phyloP scores from a whole-genome alignment of 1,140 invertebrate genomes.

The Cephus cinctus region DNA sequence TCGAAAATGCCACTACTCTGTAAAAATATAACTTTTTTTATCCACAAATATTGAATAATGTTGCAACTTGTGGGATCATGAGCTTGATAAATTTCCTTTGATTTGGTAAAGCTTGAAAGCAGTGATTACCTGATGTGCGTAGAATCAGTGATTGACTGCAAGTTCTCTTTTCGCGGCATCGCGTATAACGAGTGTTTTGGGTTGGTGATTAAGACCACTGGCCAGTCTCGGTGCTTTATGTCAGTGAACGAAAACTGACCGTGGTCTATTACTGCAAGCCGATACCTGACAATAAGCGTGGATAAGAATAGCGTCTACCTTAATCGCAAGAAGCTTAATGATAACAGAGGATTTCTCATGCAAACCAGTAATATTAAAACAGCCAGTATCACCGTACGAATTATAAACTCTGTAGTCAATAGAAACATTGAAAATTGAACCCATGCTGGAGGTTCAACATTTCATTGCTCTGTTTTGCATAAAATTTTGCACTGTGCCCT shows the following conservation, averaged over 20 bases:
- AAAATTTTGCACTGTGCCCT: too few species aligned
- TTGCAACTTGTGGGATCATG: not conserved
- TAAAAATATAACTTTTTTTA: conserved; percentile 20
- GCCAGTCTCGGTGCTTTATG: conserved; percentile 75
- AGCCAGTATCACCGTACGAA: too few species aligned
- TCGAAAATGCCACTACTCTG: conserved; percentile 75
- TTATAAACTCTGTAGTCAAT: too few species aligned
- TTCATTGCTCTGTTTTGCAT: too few species aligned
- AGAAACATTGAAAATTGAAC: too few species aligned
- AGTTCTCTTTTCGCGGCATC: conserved; percentile 73
- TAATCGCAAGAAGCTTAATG: too few species aligned
- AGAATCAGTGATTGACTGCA: conserved; percentile 67
- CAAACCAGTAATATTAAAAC: too few species aligned
- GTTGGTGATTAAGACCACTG: conserved; percentile 83
- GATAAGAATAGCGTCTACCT: conserved; percentile 8
- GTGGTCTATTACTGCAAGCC: conserved; percentile 83
- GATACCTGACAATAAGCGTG: conserved; percentile 59
- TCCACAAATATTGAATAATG: not conserved
- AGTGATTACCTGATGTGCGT: conserved; percentile 72
- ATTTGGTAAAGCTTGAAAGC: not conserved
- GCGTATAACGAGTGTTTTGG: conserved; percentile 79
- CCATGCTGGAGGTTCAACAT: too few species aligned
- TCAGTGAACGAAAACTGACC: conserved; percentile 89
- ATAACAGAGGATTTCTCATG: too few species aligned
- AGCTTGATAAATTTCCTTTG: not conserved